Percentiles rank a stretch among this genome's conserved stretches.
phyloP scores from a whole-genome alignment of 2,888 invertebrate species.

The Diachrysia chrysitis region DNA sequence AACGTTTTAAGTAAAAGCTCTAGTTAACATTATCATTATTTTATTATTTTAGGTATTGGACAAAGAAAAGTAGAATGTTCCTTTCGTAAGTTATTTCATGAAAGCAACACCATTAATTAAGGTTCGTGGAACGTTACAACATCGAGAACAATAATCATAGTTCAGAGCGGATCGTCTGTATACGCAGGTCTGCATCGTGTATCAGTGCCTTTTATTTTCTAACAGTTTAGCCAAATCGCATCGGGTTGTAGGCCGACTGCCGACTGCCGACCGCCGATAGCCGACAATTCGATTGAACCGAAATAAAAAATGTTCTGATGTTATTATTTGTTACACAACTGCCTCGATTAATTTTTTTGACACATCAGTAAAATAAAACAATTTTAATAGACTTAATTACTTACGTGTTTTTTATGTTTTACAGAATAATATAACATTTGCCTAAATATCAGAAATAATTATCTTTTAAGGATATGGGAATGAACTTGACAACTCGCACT shows the following conservation, averaged over 20 bases:
- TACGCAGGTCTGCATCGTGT: too few relatives aligned
- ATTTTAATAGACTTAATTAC: too few relatives aligned
- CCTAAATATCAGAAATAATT: too few relatives aligned
- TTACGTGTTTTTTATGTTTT: too few relatives aligned
- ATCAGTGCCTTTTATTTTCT: background rate
- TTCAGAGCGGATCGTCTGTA: background rate
- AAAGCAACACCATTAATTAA: background rate
- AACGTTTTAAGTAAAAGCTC: background rate
- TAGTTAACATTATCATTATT: background rate
- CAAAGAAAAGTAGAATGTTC: too few relatives aligned
- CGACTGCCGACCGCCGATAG: background rate
- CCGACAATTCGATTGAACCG: background rate
- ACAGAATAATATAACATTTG: too few relatives aligned
- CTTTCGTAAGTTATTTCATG: too few relatives aligned
- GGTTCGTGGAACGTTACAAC: background rate
- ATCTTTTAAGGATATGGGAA: too few relatives aligned
- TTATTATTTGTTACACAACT: background rate
- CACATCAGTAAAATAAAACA: too few relatives aligned
- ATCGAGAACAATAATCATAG: background rate
- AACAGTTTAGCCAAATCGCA: background rate
- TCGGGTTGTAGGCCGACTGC: background rate
- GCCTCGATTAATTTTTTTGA: too few relatives aligned
- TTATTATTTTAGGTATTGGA: background rate
- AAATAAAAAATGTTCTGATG: background rate
- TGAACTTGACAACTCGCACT: too few relatives aligned